phyloP scores from a whole-genome alignment of 2,888 invertebrate genomes.

The Drosophila multiciliata region DNA sequence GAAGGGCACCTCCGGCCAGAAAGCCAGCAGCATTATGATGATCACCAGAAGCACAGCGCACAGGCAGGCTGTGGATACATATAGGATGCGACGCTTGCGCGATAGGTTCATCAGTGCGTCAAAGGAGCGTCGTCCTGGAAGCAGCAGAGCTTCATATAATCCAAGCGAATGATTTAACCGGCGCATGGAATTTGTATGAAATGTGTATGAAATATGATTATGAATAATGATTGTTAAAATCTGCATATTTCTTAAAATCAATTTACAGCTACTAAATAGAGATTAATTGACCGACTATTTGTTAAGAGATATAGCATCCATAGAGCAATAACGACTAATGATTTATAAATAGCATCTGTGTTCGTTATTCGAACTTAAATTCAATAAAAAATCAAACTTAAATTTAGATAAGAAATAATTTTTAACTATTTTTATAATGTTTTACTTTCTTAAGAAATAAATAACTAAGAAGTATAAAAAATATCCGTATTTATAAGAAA shows the following conservation, averaged over 20 bases:
- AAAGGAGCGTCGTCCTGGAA: conserved; percentile 82
- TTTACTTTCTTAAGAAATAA: not conserved
- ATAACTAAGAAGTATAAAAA: not conserved
- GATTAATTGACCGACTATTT: not conserved
- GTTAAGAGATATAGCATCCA: not conserved
- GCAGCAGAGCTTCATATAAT: conserved; percentile 74
- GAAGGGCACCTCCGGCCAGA: conserved; percentile 84
- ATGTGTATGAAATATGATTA: conserved; percentile 25
- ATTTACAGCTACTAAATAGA: not conserved
- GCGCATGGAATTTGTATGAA: conserved; percentile 27
- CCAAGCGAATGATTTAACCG: conserved; percentile 8
- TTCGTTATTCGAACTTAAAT: not conserved
- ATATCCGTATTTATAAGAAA: not conserved
- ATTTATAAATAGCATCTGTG: not conserved
- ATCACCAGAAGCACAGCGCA: conserved; percentile 82
- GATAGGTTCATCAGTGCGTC: conserved; percentile 82
- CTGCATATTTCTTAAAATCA: not conserved
- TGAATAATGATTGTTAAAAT: conserved; percentile 10
- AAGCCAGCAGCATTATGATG: conserved; percentile 82
- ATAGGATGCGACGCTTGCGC: conserved; percentile 82
- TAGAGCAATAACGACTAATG: not conserved
- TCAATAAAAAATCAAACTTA: not conserved
- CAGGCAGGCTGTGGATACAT: conserved; percentile 82
- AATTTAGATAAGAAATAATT: not conserved
- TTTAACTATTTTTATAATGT: not conserved